Conservation (phyloP, 2,113 vertebrate genomes). For the Brachionichthys hirsutus region DNA sequence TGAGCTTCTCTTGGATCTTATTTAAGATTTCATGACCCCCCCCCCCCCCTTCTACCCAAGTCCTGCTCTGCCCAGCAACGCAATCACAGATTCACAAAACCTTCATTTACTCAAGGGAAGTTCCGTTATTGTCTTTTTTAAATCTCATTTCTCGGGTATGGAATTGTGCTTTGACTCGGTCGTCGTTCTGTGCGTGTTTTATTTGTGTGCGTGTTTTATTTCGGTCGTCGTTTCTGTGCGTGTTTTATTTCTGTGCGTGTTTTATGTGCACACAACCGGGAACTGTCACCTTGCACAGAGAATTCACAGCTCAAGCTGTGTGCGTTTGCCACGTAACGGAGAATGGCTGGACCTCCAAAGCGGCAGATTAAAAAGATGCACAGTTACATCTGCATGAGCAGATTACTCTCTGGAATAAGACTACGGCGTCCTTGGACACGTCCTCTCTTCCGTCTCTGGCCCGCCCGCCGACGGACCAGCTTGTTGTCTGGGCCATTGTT, state of each 20-base stretch:
- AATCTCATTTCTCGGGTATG: too few relatives aligned
- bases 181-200: too few relatives aligned
- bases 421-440: too few relatives aligned
- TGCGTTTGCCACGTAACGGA: constrained; percentile 74
- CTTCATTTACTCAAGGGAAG: too few relatives aligned
- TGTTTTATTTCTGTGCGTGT: constrained; percentile 55
- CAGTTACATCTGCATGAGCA: constrained; percentile 63
- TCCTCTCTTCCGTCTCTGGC: constrained; percentile 34
- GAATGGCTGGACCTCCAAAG: constrained; percentile 74
- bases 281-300: constrained; percentile 77
- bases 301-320: constrained; percentile 77
- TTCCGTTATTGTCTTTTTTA: too few relatives aligned
- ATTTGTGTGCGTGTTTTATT: too few relatives aligned
- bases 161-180: too few relatives aligned
- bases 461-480: constrained; percentile 53
- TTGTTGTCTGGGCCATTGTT: constrained; percentile 71
- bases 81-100: too few relatives aligned
- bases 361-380: constrained; percentile 65
- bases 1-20: constrained; percentile 59
- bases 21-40: constrained; percentile 39
- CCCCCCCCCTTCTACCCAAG: neutral
- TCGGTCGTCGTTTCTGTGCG: too few relatives aligned
- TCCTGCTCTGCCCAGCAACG: neutral
- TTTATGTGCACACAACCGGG: constrained; percentile 70
- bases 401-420: too few relatives aligned